phyloP scores from a whole-genome alignment of 1,140 invertebrate genomes.

The Zaprionus ghesquierei region DNA sequence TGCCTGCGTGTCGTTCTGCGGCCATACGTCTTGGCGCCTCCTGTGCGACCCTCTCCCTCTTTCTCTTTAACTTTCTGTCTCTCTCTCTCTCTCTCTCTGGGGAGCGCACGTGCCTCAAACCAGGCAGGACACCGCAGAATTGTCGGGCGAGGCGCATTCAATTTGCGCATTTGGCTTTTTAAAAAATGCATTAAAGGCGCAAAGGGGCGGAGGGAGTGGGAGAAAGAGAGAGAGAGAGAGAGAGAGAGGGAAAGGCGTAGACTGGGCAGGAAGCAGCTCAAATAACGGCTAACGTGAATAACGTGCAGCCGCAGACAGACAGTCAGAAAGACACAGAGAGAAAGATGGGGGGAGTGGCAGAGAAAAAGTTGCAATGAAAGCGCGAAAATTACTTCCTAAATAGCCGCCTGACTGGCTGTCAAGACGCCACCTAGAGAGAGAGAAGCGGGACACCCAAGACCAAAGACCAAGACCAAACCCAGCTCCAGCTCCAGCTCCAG shows the following conservation, averaged over 20 bases:
- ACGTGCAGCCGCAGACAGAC: conserved; percentile 68
- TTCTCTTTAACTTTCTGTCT: too few species aligned
- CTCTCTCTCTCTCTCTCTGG: conserved; percentile 17
- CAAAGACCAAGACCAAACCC: conserved; percentile 21
- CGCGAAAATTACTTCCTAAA: conserved; percentile 80
- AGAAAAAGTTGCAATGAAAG: conserved; percentile 67
- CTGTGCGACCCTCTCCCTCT: background rate
- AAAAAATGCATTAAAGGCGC: conserved; percentile 77
- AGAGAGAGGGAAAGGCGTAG: background rate
- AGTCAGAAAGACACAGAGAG: conserved; percentile 26
- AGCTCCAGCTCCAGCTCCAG: too few species aligned
- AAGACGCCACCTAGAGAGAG: conserved; percentile 62
- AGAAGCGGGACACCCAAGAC: background rate
- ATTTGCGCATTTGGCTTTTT: conserved; percentile 79
- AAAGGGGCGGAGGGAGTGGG: background rate
- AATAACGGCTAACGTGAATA: conserved; percentile 58
- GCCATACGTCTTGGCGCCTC: conserved; percentile 9
- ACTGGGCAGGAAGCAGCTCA: conserved; percentile 17
- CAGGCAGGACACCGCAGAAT: conserved; percentile 51
- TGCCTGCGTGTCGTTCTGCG: conserved; percentile 71
- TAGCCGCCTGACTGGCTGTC: conserved; percentile 78
- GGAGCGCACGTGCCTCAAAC: conserved; percentile 39
- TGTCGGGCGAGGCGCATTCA: conserved; percentile 64
- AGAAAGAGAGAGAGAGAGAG: too few species aligned
- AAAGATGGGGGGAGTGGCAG: background rate